Evolutionary conservation across 2,888 invertebrate genomes (phyloP), one percentile per base, ranked within the genome.

Genomic region (Belgica antarctica): DNA sequence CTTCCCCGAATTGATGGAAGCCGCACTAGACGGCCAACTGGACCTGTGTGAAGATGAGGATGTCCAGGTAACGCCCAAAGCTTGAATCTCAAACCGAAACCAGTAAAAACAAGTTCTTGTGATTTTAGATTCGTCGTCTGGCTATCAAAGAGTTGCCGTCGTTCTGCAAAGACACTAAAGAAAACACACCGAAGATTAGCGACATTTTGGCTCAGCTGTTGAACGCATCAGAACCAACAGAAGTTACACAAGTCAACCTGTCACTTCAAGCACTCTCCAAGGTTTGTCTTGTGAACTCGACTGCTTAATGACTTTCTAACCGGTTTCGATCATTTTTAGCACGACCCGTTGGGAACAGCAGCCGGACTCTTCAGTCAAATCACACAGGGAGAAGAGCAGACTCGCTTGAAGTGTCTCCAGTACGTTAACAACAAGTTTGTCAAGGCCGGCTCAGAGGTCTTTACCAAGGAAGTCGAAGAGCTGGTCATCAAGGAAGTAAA

Each of bases 41-140:
- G 96, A 96, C 82, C 84, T 98, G 4, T 96, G 96, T 78, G 96
- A 97, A 81, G 96, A 97, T 83, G 91, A 92, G 77, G 95, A 97
- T 79, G 86, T 90, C 75, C 88, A 89, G 77, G 94, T 95, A 82
- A 84, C 12, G 5, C 12, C 12, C 57, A 59, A 52, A 59, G n/a
- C n/a, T n/a, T n/a, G 5, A 5, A 2, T 41, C 10, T 41, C n/a
- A n/a, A n/a, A n/a, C n/a, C n/a, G n/a, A n/a, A n/a, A n/a, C 12
- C 46, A 46, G 15, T 46, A 12, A 15, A n/a, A 46, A 46, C n/a
- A 15, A 46, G 4, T 46, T 28, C 62, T 70, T 41, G n/a, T n/a
- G n/a, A n/a, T n/a, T 62, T 65, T 77, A 95, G 95, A 95, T 95
- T 75, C 85, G 96, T 19, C 95, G 95, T 76, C 94, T 94, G 82